Evolutionary conservation across 2,888 invertebrate species (phyloP), one percentile per base, ranked within the genome.

Genomic region (Volucella bombylans): DNA sequence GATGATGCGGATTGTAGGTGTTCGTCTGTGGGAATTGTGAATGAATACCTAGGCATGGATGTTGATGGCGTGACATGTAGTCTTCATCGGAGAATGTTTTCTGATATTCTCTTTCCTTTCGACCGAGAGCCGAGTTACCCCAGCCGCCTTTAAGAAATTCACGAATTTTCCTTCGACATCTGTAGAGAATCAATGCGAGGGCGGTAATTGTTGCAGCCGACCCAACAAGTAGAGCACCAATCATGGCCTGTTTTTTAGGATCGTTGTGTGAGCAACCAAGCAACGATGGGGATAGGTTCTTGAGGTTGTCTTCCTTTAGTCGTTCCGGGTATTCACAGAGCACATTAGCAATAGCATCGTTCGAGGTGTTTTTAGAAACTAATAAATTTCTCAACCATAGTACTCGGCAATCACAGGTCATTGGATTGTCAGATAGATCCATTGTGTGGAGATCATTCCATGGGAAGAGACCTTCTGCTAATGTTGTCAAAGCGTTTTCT

Each of bases 1-100:
- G 92, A 72, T 93, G 93, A 73, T 92, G 92, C 47, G 93, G 90
- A 67, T 89, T 89, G 76, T 88, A 89, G 83, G 88, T 89, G 77
- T 90, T 91, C 31, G 90, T 89, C 74, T 90, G 91, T 49, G 89
- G 88, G 82, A 90, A 90, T n/a, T 91, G 90, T 3, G 91, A 90
- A 57, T 89, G 90, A 9, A 91, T 88, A 86, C 92, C 91, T 86
- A 91, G 82, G 87, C 92, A 92, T 2, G 91, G 90, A 50, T 91
- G 90, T n/a, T 90, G 91, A 39, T 91, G 91, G 1, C 92, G 90
- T 4, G 92, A 89, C 90, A 92, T 90, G 92, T 96, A 96, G 91
- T 97, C 97, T 90, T 97, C 97, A 88, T 97, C 97, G 69, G 96
- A 96, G 90, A 96, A 96, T 3, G 97, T 97, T 92, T 97, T 97